Evolutionary conservation across 2,113 vertebrate species (phyloP).

Genomic region (Crotalus viridis): DNA sequence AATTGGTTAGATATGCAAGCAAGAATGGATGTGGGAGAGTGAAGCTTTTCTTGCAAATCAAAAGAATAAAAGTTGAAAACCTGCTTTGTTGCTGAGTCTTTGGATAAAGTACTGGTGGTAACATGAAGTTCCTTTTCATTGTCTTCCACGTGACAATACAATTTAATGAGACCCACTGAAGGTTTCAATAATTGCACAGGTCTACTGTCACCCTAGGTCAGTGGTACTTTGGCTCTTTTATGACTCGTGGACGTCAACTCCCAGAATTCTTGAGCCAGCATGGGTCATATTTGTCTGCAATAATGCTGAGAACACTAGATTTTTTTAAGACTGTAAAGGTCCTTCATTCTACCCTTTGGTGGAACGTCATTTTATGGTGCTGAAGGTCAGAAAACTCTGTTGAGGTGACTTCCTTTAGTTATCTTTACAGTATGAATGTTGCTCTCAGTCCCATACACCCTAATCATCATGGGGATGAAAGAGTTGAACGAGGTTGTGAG

Average conservation of each 20-base stretch:
- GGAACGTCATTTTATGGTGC: not conserved
- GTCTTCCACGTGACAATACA: not conserved
- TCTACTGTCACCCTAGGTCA: not conserved
- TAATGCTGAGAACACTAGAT: not conserved
- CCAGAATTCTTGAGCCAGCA: no score
- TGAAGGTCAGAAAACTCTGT: not conserved
- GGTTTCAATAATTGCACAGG: not conserved
- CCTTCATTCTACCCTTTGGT: not conserved
- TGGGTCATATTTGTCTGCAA: not conserved
- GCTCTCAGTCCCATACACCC: not conserved
- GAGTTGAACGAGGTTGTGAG: constrained; percentile 27
- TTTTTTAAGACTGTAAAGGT: not conserved
- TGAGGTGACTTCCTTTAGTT: not conserved
- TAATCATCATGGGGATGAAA: constrained; percentile 13
- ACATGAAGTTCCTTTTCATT: not conserved
- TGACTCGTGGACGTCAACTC: no score
- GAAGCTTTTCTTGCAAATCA: not conserved
- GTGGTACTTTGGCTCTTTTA: no score
- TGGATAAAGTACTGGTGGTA: not conserved
- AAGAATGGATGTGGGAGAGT: not conserved
- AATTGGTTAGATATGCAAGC: not conserved
- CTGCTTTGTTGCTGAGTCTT: not conserved
- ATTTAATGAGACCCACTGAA: not conserved
- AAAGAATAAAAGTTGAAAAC: not conserved
- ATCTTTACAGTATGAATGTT: not conserved